Conservation (phyloP, 1,140 invertebrate species). For the Drosophila nigromelanica region DNA sequence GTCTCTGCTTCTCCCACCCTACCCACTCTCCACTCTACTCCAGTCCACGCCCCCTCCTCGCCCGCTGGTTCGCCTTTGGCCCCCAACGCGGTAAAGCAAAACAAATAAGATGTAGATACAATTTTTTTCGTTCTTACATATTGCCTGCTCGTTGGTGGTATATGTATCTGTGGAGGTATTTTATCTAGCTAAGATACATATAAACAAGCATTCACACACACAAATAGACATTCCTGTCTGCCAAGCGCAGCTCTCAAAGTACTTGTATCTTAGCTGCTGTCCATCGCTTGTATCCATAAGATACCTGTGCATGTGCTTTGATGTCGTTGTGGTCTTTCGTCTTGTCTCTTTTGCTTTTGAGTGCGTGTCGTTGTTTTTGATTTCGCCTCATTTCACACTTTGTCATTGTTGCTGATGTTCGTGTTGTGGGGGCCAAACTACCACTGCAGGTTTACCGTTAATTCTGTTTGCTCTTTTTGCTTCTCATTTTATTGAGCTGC, state of each 20-base stretch:
- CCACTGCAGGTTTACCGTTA: slow-evolving; percentile 25
- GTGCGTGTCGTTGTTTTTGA: slow-evolving; percentile 37
- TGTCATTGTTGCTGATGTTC: slow-evolving; percentile 5
- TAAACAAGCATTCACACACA: neutral
- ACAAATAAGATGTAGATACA: slow-evolving; percentile 83
- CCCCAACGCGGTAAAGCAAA: slow-evolving; percentile 48
- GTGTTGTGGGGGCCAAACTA: no score
- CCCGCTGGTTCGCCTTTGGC: neutral
- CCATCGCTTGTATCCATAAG: slow-evolving; percentile 64
- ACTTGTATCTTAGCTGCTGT: slow-evolving; percentile 48
- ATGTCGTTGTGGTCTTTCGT: slow-evolving; percentile 16
- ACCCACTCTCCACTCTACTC: neutral
- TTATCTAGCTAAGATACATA: slow-evolving; percentile 29
- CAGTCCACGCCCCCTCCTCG: slow-evolving; percentile 1
- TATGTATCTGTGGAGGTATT: slow-evolving; percentile 34
- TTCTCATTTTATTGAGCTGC: slow-evolving; percentile 13
- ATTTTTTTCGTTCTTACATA: slow-evolving; percentile 64
- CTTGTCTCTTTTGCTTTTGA: slow-evolving; percentile 17
- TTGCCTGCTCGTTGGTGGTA: slow-evolving; percentile 41
- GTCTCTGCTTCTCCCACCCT: slow-evolving; percentile 41
- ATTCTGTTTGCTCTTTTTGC: slow-evolving; percentile 1
- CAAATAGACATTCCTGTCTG: neutral
- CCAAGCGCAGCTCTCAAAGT: slow-evolving; percentile 32
- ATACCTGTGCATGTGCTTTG: slow-evolving; percentile 53
- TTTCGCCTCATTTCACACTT: slow-evolving; percentile 34